Base-by-base conservation (phyloP, 2,797 vertebrate genomes). In the Siniperca undulata region DNA sequence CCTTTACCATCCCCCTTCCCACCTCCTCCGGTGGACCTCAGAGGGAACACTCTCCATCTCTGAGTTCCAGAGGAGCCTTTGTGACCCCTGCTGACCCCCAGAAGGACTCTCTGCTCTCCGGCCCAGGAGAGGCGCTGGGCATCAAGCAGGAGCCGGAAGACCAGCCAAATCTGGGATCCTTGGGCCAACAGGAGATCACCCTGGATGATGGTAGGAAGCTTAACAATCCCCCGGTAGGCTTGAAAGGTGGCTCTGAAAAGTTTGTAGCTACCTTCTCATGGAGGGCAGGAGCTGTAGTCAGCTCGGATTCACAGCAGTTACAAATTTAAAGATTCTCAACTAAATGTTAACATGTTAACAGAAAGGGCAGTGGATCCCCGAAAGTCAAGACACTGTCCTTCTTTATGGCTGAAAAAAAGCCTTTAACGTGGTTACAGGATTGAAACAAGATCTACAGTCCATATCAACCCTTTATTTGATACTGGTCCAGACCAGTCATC, bases 111-210 rank as follows among this genome's bases (percentile, higher is more conserved):
- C 90, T 94, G 4, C 96, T 95, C 88, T 74, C 94, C 48, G 62
- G 90, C 64, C 91, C 94, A 5, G 94, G 84, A 62, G 80, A 94
- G 81, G 86, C 84, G 56, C 86, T 94, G 82, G 95, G 90, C 86
- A 91, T 98, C 92, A 98, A 99, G 93, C 95, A 96, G 48, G 97
- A 99, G 90, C 96, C 96, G 0, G 96, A 97, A 69, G 97, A 98
- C 48, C 92, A 86, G 77, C 88, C 95, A n/a, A 92, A 81, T 82
- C 97, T 95, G 91, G 95, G 94, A 74, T 93, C 96, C 12, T 89
- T 97, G 91, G 97, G 97, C 86, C 95, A 98, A 13, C 97, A 97
- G 84, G 97, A 98, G 93, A 98, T 99, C 94, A 99, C 98, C 0
- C 96, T 99, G 92, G 98, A 99, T 94, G 98, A 99, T 77, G 97